phyloP scores from a whole-genome alignment of 1,140 invertebrate genomes.

The Drosophila elegans region DNA sequence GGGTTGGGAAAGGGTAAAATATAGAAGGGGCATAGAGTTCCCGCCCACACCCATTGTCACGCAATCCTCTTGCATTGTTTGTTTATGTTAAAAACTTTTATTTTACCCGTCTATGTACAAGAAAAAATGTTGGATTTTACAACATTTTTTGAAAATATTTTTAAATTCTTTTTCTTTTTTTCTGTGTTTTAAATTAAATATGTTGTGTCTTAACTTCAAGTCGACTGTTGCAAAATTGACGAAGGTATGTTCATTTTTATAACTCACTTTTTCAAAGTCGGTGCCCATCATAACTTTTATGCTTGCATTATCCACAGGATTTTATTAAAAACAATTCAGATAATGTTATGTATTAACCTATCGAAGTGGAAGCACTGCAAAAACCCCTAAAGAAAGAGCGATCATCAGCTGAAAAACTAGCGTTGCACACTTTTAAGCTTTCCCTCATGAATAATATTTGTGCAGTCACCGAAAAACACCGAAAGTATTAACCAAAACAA shows the following conservation, averaged over 20 bases:
- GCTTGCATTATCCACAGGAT: no score
- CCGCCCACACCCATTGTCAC: slow-evolving; percentile 1
- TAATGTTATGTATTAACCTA: no score
- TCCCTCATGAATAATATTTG: slow-evolving; percentile 74
- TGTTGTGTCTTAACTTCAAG: no score
- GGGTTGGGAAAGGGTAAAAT: slow-evolving; percentile 3
- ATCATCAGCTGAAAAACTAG: slow-evolving; percentile 11
- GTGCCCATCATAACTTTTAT: no score
- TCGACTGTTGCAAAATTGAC: no score
- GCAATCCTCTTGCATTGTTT: slow-evolving; percentile 14
- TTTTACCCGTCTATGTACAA: not conserved
- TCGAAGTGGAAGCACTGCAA: not conserved
- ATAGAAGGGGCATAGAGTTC: not conserved
- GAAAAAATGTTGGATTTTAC: not conserved
- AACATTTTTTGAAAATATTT: no score
- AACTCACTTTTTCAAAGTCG: no score
- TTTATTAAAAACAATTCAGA: not conserved
- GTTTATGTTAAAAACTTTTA: slow-evolving; percentile 38
- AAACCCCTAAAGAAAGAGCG: not conserved
- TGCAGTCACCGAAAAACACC: slow-evolving; percentile 43
- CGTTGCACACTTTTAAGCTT: slow-evolving; percentile 48
- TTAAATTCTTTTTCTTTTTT: no score
- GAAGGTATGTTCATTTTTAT: no score
- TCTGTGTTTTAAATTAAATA: no score
- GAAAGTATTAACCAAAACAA: slow-evolving; percentile 70